phyloP scores from a whole-genome alignment of 1,140 invertebrate genomes.

The Cotesia typhae region DNA sequence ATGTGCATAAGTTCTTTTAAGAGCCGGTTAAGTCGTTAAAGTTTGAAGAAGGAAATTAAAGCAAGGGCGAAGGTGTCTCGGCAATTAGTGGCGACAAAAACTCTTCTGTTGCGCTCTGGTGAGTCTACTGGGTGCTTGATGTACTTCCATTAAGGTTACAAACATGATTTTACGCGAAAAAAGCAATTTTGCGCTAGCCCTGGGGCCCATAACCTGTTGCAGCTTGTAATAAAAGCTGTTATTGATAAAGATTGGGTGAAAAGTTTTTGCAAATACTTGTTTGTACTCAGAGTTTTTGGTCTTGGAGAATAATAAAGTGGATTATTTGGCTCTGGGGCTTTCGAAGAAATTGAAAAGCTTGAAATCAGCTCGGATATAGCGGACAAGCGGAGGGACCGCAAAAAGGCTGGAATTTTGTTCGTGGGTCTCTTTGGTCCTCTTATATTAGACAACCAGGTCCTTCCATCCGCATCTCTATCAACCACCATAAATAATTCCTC shows the following conservation, averaged over 20 bases:
- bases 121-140: neutral
- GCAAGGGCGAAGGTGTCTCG: constrained; percentile 40
- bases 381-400: constrained; percentile 38
- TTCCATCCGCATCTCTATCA: constrained; percentile 63
- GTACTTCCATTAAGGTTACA: too few species aligned
- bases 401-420: constrained; percentile 54
- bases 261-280: too few species aligned
- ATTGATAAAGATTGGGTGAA: too few species aligned
- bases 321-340: neutral
- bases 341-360: constrained; percentile 15
- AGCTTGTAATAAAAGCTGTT: too few species aligned
- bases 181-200: too few species aligned
- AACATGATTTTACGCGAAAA: too few species aligned
- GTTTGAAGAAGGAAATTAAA: constrained; percentile 28
- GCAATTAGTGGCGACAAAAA: constrained; percentile 46
- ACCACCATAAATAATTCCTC: constrained; percentile 65
- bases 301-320: too few species aligned
- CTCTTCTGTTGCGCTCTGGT: constrained; percentile 25
- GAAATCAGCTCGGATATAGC: constrained; percentile 27
- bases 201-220: too few species aligned
- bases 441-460: constrained; percentile 60
- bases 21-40: constrained; percentile 7
- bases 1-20: too few species aligned
- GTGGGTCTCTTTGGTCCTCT: constrained; percentile 51
- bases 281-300: too few species aligned